These are phyloP conservation scores for Cynopterus sphinx DNA, from an alignment of 2,797 vertebrate species.

Conservation along the genomic window DNA sequence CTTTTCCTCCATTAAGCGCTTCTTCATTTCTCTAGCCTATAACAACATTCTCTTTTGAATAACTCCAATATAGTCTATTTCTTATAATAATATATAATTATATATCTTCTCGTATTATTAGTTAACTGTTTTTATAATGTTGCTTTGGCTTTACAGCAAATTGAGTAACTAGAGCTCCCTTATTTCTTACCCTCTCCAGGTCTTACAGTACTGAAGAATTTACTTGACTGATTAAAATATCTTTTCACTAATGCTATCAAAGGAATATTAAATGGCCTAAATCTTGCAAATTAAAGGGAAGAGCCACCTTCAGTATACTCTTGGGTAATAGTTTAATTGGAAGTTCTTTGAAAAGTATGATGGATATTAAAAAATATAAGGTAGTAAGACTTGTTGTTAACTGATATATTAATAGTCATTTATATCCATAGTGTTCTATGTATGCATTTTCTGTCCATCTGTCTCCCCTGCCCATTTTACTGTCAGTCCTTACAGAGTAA, in stretches of 20 bases:
- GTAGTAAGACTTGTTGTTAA: neutral
- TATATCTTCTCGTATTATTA: neutral
- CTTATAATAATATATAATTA: neutral
- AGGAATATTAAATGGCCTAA: constrained; percentile 33
- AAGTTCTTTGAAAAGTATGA: neutral
- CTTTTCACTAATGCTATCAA: constrained; percentile 9
- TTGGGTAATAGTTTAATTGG: constrained; percentile 1
- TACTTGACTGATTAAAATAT: neutral
- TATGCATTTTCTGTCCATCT: neutral
- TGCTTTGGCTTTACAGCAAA: neutral
- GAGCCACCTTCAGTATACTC: neutral
- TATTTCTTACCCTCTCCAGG: neutral
- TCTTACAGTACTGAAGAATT: neutral
- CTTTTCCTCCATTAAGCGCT: neutral
- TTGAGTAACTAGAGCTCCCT: neutral
- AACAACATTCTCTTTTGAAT: neutral
- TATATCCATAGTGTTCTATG: neutral
- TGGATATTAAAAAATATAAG: neutral
- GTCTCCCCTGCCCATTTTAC: neutral
- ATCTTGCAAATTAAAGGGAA: constrained; percentile 45
- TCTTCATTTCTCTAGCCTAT: neutral
- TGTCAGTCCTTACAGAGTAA: neutral
- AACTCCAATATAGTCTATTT: neutral
- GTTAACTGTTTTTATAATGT: neutral
- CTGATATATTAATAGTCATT: neutral